A percentile compares a stretch with the other conserved stretches of the same genome.
Conservation (phyloP, 2,113 vertebrate species). For the Felis catus region DNA sequence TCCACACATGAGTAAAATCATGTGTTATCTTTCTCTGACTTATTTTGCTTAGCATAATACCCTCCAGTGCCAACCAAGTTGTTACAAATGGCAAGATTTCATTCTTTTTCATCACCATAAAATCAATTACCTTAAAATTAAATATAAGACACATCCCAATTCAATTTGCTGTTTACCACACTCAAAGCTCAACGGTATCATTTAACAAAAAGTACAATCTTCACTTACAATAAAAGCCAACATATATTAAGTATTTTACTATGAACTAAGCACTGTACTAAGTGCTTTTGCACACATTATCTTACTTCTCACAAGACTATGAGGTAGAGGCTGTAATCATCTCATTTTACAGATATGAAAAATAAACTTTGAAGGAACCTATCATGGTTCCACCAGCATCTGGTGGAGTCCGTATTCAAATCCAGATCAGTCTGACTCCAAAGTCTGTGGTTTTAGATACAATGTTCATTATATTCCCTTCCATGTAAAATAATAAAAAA, state of each 20-base stretch:
- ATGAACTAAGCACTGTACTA: neutral
- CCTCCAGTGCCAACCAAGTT: too few species aligned
- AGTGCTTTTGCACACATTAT: neutral
- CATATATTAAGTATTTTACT: conserved; percentile 26
- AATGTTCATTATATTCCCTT: neutral
- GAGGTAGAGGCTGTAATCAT: neutral
- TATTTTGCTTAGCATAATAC: too few species aligned
- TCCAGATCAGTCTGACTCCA: neutral
- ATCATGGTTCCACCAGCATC: neutral
- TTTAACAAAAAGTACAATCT: neutral
- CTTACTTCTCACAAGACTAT: neutral
- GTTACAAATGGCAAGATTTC: too few species aligned
- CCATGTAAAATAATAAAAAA: conserved; percentile 26
- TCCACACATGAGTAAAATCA: too few species aligned
- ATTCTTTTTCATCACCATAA: neutral
- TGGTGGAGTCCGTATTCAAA: neutral
- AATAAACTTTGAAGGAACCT: neutral
- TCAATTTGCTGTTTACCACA: conserved; percentile 35
- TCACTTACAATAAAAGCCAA: conserved; percentile 25
- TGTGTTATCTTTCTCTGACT: too few species aligned
- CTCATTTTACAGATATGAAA: conserved; percentile 16
- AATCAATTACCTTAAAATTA: conserved; percentile 24
- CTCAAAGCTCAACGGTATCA: conserved; percentile 21
- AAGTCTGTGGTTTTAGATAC: neutral
- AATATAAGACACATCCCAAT: neutral